Evolutionary conservation across 2,113 vertebrate species (phyloP), one percentile per base, ranked within the genome.

Genomic region (Neoarius graeffei): DNA sequence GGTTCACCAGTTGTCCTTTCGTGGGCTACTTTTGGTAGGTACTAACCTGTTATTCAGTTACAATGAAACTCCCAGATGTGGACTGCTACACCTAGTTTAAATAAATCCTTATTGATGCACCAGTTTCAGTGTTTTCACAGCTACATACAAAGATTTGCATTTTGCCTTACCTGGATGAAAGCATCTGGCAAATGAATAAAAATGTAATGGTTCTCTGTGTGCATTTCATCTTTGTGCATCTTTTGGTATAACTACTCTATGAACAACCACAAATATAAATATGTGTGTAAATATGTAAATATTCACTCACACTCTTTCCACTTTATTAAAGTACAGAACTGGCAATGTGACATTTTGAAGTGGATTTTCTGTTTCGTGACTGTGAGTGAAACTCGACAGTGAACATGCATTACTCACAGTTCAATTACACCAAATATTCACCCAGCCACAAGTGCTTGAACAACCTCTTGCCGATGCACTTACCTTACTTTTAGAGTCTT

Each of bases 381-480:
- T 14, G 25, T 54, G 19, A 25, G 35, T 73, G 42, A 30, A 66
- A 66, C 73, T 79, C 30, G 10, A 25, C 8, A 15, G 71, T 25
- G 17, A 52, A 27, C 48, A 52, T 54, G 15, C 59, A 86, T 69
- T 86, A 80, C 27, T 54, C 62, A 42, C 20, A 71, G 6, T 60
- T 27, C 85, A 90, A 88, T 85, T 88, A 83, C 66, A 54, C 62
- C n/a, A 7, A 86, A 57, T 60, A 86, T 73, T 84, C 23, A 60
- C 71, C 67, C 4, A 27, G n/a, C 5, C 3, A 30, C 13, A 83
- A 88, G 64, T 79, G 62, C 56, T 48, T 80, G 83, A 81, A 86
- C 54, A 84, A 86, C 13, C 42, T 85, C 59, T 62, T 20, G 30
- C 60, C 5, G 14, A 20, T 48, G 25, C 59, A 82, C 71, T 79